Evolutionary conservation across 2,888 invertebrate species (phyloP), one percentile per base, ranked within the genome.

Genomic region (Chelonus formosanus): DNA sequence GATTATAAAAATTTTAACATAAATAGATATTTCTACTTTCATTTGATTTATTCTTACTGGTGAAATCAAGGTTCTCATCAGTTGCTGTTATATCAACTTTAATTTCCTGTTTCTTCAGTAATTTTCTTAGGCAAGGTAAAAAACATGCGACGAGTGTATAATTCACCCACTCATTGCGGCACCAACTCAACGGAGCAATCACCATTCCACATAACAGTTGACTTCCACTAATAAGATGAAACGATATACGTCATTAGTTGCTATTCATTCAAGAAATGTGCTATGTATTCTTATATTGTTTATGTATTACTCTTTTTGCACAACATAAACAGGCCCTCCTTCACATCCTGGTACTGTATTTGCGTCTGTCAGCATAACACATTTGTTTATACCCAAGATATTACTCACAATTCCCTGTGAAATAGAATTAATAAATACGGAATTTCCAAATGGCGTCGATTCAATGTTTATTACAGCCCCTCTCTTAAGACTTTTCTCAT

Each of bases 81-180:
- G 52, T 61, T n/a, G n/a, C 34, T 6, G n/a, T 52, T 53, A 44
- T n/a, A 50, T 31, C 35, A 20, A 52, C 34, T 40, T 45, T 55
- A 61, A 32, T 43, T 35, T 65, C 60, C 44, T 56, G 40, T 34
- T 54, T 55, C 56, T 58, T 60, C 60, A 78, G 69, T 52, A 84
- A 75, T 85, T 85, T 72, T 83, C 84, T 3, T 81, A 81, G 67
- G 85, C 85, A 86, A 2, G 88, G 83, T 52, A 80, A 78, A 34
- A 90, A 81, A 69, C 87, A 87, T 36, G 87, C 89, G 53, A 85
- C 85, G 69, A 90, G 84, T 7, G 89, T 88, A 69, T 89, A 86
- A 61, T 89, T 89, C 68, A 89, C 87, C 87, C 89, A 88, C 82
- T 90, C 90, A 5, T 88, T 88, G 40, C 87, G 85, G 85, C 88